Evolutionary conservation across 2,797 vertebrate species (phyloP).

Genomic region (Coregonus suidteri): DNA sequence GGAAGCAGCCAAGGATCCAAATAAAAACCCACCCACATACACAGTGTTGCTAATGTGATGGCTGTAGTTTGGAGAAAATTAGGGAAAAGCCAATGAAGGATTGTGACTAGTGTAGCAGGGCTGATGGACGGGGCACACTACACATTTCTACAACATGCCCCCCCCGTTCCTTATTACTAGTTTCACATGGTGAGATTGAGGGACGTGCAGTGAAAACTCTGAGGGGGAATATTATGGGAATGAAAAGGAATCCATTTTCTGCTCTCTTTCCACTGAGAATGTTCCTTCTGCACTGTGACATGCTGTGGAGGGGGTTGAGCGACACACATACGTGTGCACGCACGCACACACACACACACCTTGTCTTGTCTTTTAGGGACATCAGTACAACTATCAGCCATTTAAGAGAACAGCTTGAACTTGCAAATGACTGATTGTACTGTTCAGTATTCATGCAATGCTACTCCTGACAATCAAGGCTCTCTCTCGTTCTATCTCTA

Average conservation of each 20-base stretch:
- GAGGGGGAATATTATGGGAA: not conserved
- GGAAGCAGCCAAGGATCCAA: constrained; percentile 40
- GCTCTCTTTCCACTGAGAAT: not conserved
- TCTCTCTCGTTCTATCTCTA: not conserved
- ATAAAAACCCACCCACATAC: constrained; percentile 49
- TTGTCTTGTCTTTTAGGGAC: not conserved
- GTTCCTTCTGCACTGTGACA: not conserved
- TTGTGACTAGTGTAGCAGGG: constrained; percentile 19
- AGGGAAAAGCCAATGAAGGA: constrained; percentile 16
- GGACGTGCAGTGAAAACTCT: not conserved
- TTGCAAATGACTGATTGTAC: not conserved
- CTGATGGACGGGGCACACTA: constrained; percentile 10
- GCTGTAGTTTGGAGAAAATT: constrained; percentile 52
- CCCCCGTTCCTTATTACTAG: not conserved
- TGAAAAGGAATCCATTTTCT: not conserved
- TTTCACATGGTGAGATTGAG: not conserved
- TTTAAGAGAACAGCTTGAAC: not conserved
- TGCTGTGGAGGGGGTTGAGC: not conserved
- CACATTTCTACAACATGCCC: not conserved
- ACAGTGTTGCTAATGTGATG: constrained; percentile 65
- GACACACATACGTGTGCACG: not conserved
- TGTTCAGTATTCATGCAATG: not conserved
- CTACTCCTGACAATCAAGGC: not conserved
- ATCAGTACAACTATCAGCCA: not conserved
- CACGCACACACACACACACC: not conserved